Conservation (phyloP, 1,140 invertebrate genomes). For the Scaptodrosophila lebanonensis region DNA sequence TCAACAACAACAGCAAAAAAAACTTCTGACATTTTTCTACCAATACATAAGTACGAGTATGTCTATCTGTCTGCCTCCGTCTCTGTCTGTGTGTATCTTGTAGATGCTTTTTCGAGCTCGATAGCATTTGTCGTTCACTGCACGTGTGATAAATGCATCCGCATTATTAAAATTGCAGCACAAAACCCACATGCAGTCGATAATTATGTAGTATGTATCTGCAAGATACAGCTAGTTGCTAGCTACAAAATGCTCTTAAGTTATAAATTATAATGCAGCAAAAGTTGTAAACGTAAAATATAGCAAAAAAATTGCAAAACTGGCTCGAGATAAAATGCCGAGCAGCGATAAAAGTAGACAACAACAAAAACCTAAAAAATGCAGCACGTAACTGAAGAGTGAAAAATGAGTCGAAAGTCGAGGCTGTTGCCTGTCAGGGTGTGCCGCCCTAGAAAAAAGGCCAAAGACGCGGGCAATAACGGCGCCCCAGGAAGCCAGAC, state of each 20-base stretch:
- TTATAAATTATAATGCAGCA: conserved; percentile 48
- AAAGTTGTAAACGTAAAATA: background rate
- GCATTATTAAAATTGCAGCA: conserved; percentile 54
- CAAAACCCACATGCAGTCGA: too few species aligned
- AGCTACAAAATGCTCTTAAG: conserved; percentile 8
- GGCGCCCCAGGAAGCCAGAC: conserved; percentile 37
- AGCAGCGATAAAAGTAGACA: background rate
- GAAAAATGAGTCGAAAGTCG: conserved; percentile 5
- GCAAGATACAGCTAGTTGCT: conserved; percentile 43
- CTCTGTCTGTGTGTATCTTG: conserved; percentile 42
- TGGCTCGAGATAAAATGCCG: background rate
- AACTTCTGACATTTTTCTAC: too few species aligned
- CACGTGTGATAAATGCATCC: conserved; percentile 73
- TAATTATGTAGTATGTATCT: conserved; percentile 41
- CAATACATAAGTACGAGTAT: too few species aligned
- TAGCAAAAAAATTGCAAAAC: conserved; percentile 6
- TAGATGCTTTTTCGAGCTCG: conserved; percentile 40
- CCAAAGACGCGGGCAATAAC: conserved; percentile 14
- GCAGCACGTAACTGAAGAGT: conserved; percentile 21
- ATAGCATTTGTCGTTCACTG: conserved; percentile 18
- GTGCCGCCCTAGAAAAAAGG: background rate
- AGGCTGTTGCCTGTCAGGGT: too few species aligned
- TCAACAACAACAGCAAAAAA: background rate
- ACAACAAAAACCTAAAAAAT: conserved; percentile 25
- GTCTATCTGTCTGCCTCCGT: too few species aligned